These are phyloP conservation scores for Oxyruncus cristatus DNA, from an alignment of 2,113 vertebrate species.

Conservation along the genomic window DNA sequence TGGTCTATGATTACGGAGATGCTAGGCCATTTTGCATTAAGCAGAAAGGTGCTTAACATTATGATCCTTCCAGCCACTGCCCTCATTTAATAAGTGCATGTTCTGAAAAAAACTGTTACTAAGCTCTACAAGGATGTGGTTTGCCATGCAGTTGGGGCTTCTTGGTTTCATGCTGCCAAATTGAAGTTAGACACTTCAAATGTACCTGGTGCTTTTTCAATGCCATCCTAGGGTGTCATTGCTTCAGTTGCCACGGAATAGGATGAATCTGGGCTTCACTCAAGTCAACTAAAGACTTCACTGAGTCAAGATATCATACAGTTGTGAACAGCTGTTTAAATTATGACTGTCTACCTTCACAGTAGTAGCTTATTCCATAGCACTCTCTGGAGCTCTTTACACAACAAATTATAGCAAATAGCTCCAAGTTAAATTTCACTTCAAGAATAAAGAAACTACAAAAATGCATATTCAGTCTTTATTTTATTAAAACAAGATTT, in stretches of 20 bases:
- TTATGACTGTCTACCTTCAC: not conserved
- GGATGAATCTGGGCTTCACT: not conserved
- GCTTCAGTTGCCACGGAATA: not conserved
- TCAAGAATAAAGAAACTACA: conserved; percentile 21
- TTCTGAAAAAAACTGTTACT: not conserved
- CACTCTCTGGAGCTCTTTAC: not conserved
- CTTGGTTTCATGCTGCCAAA: not conserved
- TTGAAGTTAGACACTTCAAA: not conserved
- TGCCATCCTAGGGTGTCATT: not conserved
- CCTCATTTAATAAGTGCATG: not conserved
- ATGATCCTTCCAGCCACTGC: not conserved
- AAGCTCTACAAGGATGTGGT: not conserved
- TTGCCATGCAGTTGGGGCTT: not conserved
- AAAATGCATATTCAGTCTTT: not conserved
- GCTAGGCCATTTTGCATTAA: not conserved
- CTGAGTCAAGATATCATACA: not conserved
- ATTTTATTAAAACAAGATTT: conserved; percentile 51
- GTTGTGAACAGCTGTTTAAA: not conserved
- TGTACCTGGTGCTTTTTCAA: not conserved
- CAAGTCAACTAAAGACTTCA: not conserved
- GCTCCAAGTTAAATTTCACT: not conserved
- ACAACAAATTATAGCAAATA: not conserved
- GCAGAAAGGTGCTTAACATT: not conserved
- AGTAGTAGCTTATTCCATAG: not conserved
- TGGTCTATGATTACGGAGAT: not conserved